Evolutionary conservation across 1,140 invertebrate genomes (phyloP).

Genomic region (Monomorium pharaonis): DNA sequence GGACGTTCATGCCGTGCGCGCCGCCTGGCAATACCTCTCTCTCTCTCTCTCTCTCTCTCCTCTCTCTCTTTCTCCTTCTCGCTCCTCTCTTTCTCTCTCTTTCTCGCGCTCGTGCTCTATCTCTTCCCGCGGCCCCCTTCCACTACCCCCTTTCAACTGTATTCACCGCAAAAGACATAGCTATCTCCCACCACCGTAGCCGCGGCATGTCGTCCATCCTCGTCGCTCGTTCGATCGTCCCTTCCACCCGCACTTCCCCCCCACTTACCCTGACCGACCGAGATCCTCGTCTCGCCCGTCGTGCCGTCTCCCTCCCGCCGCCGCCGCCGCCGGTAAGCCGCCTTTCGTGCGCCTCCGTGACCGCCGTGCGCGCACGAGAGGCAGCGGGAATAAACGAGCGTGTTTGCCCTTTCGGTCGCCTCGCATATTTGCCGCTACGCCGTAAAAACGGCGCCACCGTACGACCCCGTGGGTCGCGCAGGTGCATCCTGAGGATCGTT

Average conservation of each 20-base stretch:
- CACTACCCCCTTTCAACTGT: conserved; percentile 38
- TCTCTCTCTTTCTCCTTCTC: conserved; percentile 51
- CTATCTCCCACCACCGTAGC: not conserved
- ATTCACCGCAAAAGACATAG: conserved; percentile 37
- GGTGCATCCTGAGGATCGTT: conserved; percentile 45
- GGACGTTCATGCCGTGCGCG: conserved; percentile 80
- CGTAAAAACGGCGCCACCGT: conserved; percentile 72
- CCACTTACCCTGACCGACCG: not conserved
- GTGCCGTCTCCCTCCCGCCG: not conserved
- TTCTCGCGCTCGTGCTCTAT: conserved; percentile 19
- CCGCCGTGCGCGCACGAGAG: conserved; percentile 76
- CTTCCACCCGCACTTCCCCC: conserved; percentile 22
- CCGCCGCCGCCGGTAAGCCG: conserved; percentile 18
- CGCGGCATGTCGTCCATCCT: not conserved
- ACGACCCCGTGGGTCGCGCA: conserved; percentile 63
- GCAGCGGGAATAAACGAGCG: conserved; percentile 76
- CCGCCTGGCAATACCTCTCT: conserved; percentile 68
- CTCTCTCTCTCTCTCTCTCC: conserved; percentile 40
- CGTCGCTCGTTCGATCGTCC: not conserved
- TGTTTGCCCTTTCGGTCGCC: conserved; percentile 73
- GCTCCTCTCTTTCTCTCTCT: conserved; percentile 47
- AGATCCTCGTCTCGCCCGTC: not conserved
- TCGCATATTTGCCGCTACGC: conserved; percentile 76
- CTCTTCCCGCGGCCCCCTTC: conserved; percentile 8
- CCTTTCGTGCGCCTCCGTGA: conserved; percentile 79